Evolutionary conservation across 2,888 invertebrate species (phyloP).

Genomic region (Rhagium mordax): DNA sequence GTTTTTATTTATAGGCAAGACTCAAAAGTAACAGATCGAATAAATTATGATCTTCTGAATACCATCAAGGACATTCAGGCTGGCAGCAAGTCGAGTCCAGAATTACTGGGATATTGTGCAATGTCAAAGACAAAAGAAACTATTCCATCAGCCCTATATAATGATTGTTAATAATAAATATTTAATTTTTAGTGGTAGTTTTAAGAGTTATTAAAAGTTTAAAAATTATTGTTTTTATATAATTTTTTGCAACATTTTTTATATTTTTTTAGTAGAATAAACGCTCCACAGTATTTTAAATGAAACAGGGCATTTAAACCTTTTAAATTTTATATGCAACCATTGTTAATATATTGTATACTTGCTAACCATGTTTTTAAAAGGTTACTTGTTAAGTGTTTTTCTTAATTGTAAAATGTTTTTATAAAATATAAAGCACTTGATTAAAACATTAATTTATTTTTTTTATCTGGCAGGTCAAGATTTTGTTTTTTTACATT

Average conservation of each 20-base stretch:
- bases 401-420: constrained; percentile 31
- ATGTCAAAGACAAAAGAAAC: constrained; percentile 88
- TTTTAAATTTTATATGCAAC: constrained; percentile 41
- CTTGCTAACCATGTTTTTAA: constrained; percentile 22
- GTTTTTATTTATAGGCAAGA: constrained; percentile 78
- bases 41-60: constrained; percentile 92
- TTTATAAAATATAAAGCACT: constrained; percentile 25
- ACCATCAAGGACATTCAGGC: constrained; percentile 82
- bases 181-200: constrained; percentile 18
- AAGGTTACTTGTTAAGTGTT: constrained; percentile 11
- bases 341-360: constrained; percentile 37
- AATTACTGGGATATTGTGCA: constrained; percentile 82
- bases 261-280: constrained; percentile 41
- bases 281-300: constrained; percentile 43
- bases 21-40: constrained; percentile 88
- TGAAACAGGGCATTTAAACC: constrained; percentile 45
- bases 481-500: too few species aligned
- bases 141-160: constrained; percentile 82
- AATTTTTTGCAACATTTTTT: constrained; percentile 39
- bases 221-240: constrained; percentile 8
- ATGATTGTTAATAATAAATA: constrained; percentile 56
- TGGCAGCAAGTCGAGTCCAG: constrained; percentile 81
- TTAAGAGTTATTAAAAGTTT: constrained; percentile 23
- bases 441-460: not conserved
- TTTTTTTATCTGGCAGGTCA: too few species aligned